Evolutionary conservation across 2,888 invertebrate species (phyloP).

Genomic region (Chirona hameri): DNA sequence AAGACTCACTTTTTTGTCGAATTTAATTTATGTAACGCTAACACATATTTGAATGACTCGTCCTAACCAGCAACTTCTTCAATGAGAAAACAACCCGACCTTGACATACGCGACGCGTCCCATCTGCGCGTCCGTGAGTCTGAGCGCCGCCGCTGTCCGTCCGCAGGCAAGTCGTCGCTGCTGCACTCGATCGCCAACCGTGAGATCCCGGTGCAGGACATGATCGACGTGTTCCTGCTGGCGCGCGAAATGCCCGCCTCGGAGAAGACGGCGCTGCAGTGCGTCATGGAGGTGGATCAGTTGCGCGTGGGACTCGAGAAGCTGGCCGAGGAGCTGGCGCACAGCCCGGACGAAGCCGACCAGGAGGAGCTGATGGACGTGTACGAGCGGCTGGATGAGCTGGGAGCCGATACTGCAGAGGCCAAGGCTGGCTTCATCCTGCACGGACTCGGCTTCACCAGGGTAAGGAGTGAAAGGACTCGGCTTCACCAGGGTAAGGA

Average conservation of each 20-base stretch:
- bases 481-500: too few species aligned
- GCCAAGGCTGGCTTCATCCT: slow-evolving; percentile 90
- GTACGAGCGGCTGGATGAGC: slow-evolving; percentile 94
- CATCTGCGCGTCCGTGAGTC: too few species aligned
- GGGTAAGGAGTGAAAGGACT: neutral
- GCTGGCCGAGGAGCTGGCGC: slow-evolving; percentile 82
- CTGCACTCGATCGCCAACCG: slow-evolving; percentile 86
- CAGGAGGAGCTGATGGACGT: slow-evolving; percentile 97
- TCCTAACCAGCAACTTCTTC: too few species aligned
- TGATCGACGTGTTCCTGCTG: slow-evolving; percentile 96
- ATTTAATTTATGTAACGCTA: too few species aligned
- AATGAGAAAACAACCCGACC: too few species aligned
- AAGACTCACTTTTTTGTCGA: too few species aligned
- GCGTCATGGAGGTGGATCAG: slow-evolving; percentile 98
- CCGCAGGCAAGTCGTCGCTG: slow-evolving; percentile 83
- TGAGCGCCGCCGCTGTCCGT: too few species aligned
- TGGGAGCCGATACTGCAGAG: slow-evolving; percentile 93
- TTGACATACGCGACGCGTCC: too few species aligned
- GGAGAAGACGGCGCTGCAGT: slow-evolving; percentile 88
- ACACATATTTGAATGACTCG: too few species aligned
- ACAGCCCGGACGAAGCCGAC: slow-evolving; percentile 57
- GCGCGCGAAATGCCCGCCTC: slow-evolving; percentile 98
- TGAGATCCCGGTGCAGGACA: slow-evolving; percentile 90
- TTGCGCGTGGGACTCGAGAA: slow-evolving; percentile 86
- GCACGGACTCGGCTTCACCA: slow-evolving; percentile 90